A percentile compares a stretch with the other conserved stretches of the same genome.
Conservation (phyloP, 2,797 vertebrate genomes). For the Dendrocincla tyrannina region DNA sequence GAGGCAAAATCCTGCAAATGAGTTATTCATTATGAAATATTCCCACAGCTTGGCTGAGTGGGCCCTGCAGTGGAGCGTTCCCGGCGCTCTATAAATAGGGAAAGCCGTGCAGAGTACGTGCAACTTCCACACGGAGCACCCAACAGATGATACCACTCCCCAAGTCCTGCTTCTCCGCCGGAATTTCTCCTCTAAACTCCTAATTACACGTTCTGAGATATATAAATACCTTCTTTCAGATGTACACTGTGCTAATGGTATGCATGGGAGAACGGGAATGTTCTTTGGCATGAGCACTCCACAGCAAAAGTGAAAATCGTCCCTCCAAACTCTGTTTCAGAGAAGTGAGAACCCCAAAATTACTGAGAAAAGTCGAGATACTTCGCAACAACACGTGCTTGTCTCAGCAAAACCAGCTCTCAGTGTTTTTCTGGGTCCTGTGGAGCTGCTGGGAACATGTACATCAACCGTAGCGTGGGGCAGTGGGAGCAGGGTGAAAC, state of each 20-base stretch:
- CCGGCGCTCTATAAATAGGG: conserved; percentile 30
- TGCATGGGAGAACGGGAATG: conserved; percentile 31
- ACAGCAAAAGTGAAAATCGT: neutral
- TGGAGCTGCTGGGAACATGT: accelerated
- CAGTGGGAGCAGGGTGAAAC: neutral
- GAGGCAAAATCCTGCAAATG: neutral
- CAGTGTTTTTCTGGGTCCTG: neutral
- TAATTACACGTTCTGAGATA: conserved; percentile 48
- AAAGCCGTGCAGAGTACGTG: neutral
- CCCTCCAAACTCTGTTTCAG: neutral
- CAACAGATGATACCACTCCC: conserved; percentile 47
- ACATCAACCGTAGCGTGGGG: accelerated
- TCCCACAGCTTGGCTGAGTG: conserved; percentile 51
- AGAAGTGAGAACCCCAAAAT: conserved; percentile 9
- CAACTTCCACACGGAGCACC: neutral
- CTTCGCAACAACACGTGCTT: neutral
- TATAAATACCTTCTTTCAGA: conserved; percentile 61
- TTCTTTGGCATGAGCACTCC: conserved; percentile 26
- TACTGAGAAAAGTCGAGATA: neutral
- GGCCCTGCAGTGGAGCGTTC: neutral
- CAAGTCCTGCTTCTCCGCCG: neutral
- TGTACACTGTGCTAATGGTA: conserved; percentile 65
- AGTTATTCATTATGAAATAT: neutral
- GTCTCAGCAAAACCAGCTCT: neutral
- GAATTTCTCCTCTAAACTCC: conserved; percentile 39